phyloP scores from a whole-genome alignment of 2,113 vertebrate species.

The Pithys albifrons region DNA sequence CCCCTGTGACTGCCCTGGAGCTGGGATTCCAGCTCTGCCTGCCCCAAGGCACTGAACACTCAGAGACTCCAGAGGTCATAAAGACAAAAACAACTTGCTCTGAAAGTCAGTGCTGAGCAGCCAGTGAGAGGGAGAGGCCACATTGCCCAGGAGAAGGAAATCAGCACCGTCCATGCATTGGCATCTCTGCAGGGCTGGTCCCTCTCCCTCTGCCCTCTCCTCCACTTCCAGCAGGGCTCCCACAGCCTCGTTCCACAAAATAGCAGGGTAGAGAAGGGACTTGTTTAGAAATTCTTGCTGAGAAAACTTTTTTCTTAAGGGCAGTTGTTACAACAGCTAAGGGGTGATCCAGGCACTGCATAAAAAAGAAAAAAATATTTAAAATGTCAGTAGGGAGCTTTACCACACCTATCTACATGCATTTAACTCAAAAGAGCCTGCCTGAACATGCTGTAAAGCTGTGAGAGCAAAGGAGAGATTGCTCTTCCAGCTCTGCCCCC shows the following conservation, averaged over 20 bases:
- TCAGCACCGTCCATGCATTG: accelerated
- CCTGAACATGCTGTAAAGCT: background rate
- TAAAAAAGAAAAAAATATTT: background rate
- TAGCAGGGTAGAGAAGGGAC: background rate
- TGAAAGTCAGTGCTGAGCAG: background rate
- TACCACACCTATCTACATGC: background rate
- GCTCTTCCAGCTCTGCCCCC: background rate
- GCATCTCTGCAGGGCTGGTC: background rate
- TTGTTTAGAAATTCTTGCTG: background rate
- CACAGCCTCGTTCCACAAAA: background rate
- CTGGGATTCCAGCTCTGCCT: background rate
- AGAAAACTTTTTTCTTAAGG: background rate
- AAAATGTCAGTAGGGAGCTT: background rate
- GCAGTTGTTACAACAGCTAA: background rate
- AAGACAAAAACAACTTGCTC: background rate
- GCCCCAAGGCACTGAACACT: background rate
- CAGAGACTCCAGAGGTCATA: background rate
- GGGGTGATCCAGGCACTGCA: background rate
- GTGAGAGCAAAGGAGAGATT: background rate
- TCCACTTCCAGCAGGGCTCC: background rate
- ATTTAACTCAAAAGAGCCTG: background rate
- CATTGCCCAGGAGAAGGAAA: background rate
- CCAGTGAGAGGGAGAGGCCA: background rate
- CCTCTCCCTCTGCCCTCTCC: background rate
- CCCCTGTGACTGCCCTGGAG: background rate